These are phyloP conservation scores for Meteorus cinctellus DNA, from an alignment of 2,888 invertebrate species.

Conservation along the genomic window DNA sequence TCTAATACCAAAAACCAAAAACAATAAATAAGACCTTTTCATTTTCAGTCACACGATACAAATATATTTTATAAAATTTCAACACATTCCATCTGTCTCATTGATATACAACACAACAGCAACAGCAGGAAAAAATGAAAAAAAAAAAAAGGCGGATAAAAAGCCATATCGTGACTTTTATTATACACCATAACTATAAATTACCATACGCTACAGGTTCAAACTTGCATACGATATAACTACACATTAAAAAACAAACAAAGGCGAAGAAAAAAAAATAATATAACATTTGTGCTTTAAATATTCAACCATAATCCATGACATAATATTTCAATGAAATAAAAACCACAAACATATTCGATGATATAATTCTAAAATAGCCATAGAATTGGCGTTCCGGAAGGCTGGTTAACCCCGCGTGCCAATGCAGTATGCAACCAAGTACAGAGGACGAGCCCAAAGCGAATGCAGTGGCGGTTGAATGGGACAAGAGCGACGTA, in stretches of 20 bases:
- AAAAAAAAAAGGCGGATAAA: not conserved
- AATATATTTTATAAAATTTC: not conserved
- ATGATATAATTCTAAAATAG: not conserved
- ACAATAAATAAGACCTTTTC: too few species aligned
- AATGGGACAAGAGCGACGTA: slow-evolving; percentile 41
- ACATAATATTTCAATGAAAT: not conserved
- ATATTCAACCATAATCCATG: too few species aligned
- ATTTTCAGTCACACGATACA: too few species aligned
- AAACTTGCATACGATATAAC: not conserved
- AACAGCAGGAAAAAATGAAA: not conserved
- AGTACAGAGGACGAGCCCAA: slow-evolving; percentile 24
- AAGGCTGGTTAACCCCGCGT: slow-evolving; percentile 32
- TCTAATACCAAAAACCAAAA: too few species aligned
- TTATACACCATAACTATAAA: not conserved
- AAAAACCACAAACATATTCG: not conserved
- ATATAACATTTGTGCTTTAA: not conserved
- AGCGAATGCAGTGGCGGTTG: slow-evolving; percentile 36
- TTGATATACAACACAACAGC: not conserved
- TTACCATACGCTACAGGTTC: not conserved
- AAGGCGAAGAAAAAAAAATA: not conserved
- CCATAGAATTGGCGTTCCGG: slow-evolving; percentile 22
- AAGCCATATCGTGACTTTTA: not conserved
- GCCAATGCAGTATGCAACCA: not conserved
- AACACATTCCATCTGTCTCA: not conserved
- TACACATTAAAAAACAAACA: too few species aligned